phyloP scores from a whole-genome alignment of 2,113 vertebrate genomes.

The Pseudonaja textilis region DNA sequence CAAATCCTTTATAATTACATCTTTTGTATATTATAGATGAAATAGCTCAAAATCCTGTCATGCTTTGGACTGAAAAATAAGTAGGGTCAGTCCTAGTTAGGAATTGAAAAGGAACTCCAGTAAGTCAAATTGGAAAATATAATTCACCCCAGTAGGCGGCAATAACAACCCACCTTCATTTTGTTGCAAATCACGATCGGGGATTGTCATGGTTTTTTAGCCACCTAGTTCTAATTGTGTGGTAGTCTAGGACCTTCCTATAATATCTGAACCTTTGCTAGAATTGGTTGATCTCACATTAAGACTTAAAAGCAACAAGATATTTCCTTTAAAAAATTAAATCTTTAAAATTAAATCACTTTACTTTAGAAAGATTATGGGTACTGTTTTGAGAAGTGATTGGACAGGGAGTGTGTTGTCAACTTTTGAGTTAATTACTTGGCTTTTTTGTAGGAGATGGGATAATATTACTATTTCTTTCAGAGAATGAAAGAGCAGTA shows the following conservation, averaged over 20 bases:
- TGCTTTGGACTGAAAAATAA: background rate
- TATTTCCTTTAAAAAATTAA: background rate
- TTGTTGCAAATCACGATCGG: background rate
- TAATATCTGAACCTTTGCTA: background rate
- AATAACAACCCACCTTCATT: background rate
- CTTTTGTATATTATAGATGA: background rate
- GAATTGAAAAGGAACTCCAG: background rate
- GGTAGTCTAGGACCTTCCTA: background rate
- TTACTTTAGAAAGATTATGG: background rate
- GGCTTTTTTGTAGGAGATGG: background rate
- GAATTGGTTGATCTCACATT: background rate
- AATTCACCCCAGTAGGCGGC: background rate
- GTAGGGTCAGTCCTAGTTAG: background rate
- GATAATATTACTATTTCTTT: background rate
- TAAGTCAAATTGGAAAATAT: background rate
- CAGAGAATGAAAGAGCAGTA: background rate
- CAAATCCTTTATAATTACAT: background rate
- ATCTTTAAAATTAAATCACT: background rate
- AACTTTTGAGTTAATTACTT: background rate
- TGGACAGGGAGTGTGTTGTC: background rate
- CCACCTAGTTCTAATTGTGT: background rate
- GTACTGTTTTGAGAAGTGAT: background rate
- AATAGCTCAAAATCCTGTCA: background rate
- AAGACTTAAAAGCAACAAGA: background rate
- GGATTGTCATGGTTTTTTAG: background rate